Evolutionary conservation across 2,888 invertebrate species (phyloP), one percentile per base, ranked within the genome.

Genomic region (Metellina segmentata): DNA sequence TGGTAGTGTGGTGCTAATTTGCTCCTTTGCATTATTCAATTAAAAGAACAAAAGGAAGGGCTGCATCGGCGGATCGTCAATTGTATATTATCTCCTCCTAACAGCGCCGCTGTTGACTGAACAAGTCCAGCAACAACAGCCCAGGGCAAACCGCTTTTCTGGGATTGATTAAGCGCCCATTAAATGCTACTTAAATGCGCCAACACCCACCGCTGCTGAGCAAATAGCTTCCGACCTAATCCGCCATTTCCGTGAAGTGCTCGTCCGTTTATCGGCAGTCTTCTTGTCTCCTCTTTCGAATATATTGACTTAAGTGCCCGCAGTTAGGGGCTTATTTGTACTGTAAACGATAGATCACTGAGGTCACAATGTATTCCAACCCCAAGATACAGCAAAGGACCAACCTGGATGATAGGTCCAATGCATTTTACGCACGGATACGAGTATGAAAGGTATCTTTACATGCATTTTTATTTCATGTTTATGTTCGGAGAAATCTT

Each of bases 131-230:
- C 82, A 72, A 82, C 82, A 82, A 71, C 71, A 72, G 69, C 81
- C 70, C 20, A 61, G 19, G 81, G 81, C 81, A 19, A 48, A 11
- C 75, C 75, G 61, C 81, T 74, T 74, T 34, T 74, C 34, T 34
- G 11, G 82, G 82, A 82, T 82, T 75, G 85, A 85, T 85, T 85
- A 85, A 85, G 20, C 61, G 34, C 1, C 74, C 85, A 75, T 85
- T 85, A 85, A 85, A 72, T 48, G 85, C 75, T 75, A 75, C 85
- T 85, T 85, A 85, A 85, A 85, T 53, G 85, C 85, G 53, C 48
- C 85, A 13, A 61, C 75, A 82, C 51, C 52, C 52, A 51, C 52
- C n/a, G 16, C 34, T 34, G n/a, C n/a, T 19, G 75, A 48, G 85
- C 75, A 85, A 85, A 75, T 85, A 72, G 61, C 75, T 75, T 75